Percentiles rank a stretch among this genome's conserved stretches.
Conservation (phyloP, 2,113 vertebrate species). For the Probosciger aterrimus region DNA sequence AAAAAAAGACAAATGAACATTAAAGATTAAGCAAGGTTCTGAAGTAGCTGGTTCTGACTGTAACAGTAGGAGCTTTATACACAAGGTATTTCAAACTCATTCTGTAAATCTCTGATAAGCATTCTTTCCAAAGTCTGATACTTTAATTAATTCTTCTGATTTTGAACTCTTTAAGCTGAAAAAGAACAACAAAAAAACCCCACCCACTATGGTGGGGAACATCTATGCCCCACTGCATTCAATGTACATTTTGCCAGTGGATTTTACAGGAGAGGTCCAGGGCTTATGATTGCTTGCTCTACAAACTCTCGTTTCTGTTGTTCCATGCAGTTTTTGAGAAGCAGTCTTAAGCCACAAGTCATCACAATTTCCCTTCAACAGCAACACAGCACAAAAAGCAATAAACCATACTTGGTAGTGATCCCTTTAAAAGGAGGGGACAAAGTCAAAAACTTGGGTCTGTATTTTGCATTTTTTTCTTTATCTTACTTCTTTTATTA, state of each 20-base stretch:
- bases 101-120: background rate
- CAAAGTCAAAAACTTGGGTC: background rate
- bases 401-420: background rate
- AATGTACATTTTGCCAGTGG: background rate
- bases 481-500: background rate
- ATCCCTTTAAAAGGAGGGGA: background rate
- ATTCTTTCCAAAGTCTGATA: background rate
- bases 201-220: background rate
- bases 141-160: background rate
- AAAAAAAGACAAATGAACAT: background rate
- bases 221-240: background rate
- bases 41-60: background rate
- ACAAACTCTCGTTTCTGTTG: background rate
- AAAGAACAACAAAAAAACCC: background rate
- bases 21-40: background rate
- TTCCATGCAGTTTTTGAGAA: background rate
- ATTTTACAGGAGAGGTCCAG: background rate
- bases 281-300: background rate
- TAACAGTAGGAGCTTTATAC: background rate
- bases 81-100: background rate
- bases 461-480: background rate
- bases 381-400: background rate
- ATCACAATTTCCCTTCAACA: background rate
- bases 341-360: background rate
- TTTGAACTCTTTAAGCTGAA: background rate